Evolutionary conservation across 2,888 invertebrate species (phyloP).

Genomic region (Oxytorus armatus): DNA sequence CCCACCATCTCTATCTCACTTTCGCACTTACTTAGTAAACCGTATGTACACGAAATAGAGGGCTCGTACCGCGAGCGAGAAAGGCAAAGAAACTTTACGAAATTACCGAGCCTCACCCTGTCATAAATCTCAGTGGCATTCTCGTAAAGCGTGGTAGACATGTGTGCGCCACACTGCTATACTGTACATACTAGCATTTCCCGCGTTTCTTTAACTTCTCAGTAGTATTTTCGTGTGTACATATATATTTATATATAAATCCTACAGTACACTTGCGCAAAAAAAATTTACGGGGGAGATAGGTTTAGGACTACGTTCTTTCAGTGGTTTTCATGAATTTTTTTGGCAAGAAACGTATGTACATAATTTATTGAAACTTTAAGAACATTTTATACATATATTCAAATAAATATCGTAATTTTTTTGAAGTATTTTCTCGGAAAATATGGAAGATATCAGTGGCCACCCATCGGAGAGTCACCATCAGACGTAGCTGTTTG

Average conservation of each 20-base stretch:
- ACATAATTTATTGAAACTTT: too few relatives aligned
- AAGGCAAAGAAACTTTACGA: constrained; percentile 58
- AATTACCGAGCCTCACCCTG: constrained; percentile 61
- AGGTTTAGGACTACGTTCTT: too few relatives aligned
- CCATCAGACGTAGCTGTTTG: too few relatives aligned
- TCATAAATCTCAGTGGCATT: constrained; percentile 65
- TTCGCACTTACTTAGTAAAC: constrained; percentile 27
- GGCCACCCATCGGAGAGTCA: too few relatives aligned
- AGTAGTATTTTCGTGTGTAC: constrained; percentile 9
- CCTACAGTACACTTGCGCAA: too few relatives aligned
- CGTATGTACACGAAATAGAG: constrained; percentile 33
- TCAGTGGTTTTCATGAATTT: too few relatives aligned
- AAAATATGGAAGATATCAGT: too few relatives aligned
- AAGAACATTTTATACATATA: too few relatives aligned
- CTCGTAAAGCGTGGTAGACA: constrained; percentile 70
- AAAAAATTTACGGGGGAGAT: too few relatives aligned
- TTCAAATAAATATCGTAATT: too few relatives aligned
- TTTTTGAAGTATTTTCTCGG: too few relatives aligned
- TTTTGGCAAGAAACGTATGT: too few relatives aligned
- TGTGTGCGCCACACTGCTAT: constrained; percentile 62
- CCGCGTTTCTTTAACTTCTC: constrained; percentile 28
- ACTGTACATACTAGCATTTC: not conserved
- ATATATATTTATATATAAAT: constrained; percentile 18
- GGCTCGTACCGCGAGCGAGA: constrained; percentile 5
- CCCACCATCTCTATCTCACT: constrained; percentile 6